phyloP scores from a whole-genome alignment of 2,888 invertebrate genomes.

The Mesoligia furuncula region DNA sequence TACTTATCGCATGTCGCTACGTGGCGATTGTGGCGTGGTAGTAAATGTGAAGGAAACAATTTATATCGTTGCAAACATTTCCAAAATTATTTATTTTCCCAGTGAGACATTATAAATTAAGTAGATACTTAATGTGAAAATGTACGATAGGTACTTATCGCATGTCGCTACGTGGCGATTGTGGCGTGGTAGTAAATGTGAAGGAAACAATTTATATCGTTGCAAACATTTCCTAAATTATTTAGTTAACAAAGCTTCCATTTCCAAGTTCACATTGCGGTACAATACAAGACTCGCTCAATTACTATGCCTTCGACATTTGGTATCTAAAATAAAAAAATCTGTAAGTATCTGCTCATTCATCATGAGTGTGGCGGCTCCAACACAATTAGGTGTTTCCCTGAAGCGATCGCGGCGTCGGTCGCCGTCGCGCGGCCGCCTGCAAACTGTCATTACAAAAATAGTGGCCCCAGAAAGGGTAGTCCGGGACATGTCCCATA shows the following conservation, averaged over 20 bases:
- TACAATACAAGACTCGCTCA: neutral
- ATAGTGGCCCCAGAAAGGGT: conserved; percentile 89
- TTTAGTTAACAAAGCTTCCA: neutral
- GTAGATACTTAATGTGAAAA: neutral
- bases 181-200: neutral
- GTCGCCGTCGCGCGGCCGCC: conserved; percentile 75
- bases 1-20: no score
- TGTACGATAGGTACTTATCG: neutral
- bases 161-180: neutral
- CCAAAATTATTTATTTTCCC: no score
- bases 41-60: no score
- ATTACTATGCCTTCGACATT: conserved; percentile 35
- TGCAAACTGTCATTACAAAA: conserved; percentile 89
- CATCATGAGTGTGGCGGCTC: conserved; percentile 73
- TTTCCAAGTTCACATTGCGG: neutral
- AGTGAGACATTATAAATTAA: neutral
- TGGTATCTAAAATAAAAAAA: conserved; percentile 60
- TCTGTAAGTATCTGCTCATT: conserved; percentile 72
- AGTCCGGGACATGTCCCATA: conserved; percentile 86
- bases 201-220: neutral
- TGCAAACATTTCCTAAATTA: neutral
- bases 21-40: no score
- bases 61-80: no score
- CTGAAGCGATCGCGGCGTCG: conserved; percentile 73
- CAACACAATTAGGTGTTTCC: conserved; percentile 87